A percentile compares a stretch with the other conserved stretches of the same genome.
Conservation (phyloP, 2,797 vertebrate genomes). For the Enteromius trimaculatus region DNA sequence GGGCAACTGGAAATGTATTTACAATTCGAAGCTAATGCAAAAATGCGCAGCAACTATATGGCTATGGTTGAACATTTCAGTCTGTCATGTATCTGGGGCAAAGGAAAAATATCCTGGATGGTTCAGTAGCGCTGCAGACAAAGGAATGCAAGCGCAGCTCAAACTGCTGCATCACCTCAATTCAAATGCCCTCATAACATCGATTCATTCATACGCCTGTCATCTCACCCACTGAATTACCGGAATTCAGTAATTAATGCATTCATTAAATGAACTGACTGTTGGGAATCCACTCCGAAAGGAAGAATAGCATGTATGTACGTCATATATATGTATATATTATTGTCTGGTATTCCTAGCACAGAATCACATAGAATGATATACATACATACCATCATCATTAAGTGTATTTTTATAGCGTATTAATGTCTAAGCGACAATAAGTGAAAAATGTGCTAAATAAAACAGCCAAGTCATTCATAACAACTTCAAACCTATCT, state of each 20-base stretch:
- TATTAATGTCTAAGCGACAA: background rate
- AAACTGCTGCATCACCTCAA: slow-evolving; percentile 77
- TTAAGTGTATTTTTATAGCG: background rate
- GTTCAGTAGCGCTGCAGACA: slow-evolving; percentile 65
- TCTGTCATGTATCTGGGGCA: slow-evolving; percentile 28
- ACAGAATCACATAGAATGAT: background rate
- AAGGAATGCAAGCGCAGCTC: slow-evolving; percentile 63
- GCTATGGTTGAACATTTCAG: background rate
- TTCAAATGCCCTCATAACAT: slow-evolving; percentile 47
- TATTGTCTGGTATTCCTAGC: background rate
- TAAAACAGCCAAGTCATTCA: slow-evolving; percentile 45
- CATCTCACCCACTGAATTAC: background rate
- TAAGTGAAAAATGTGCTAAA: background rate
- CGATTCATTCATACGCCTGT: slow-evolving; percentile 25
- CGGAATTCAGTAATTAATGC: background rate
- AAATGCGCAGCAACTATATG: background rate
- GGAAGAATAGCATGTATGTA: background rate
- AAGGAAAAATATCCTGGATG: slow-evolving; percentile 38
- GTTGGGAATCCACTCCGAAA: background rate
- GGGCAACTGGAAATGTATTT: background rate
- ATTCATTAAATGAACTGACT: background rate
- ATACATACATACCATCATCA: no score
- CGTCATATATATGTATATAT: background rate
- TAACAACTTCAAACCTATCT: background rate
- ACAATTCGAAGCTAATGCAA: background rate